Evolutionary conservation across 2,797 vertebrate genomes (phyloP), one percentile per base, ranked within the genome.

Genomic region (Knipowitschia caucasica): DNA sequence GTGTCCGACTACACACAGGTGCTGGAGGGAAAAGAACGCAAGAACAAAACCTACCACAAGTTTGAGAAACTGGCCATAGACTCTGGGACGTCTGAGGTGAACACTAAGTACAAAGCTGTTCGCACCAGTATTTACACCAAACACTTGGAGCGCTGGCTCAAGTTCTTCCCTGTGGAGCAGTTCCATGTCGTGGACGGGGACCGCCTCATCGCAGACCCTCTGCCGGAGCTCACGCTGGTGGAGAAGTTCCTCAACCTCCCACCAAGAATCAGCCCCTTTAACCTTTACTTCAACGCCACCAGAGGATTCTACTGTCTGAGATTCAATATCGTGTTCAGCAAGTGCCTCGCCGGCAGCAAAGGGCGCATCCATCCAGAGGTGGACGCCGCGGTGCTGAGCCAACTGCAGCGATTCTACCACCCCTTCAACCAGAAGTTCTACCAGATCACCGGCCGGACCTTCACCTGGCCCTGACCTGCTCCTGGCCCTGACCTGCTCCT

Each of bases 351-450:
- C 0, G 95, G 95, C 86, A 98, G 95, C 92, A 98, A 98, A 84
- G 95, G 95, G 44, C 93, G 95, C 73, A 94, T 90, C 68, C 95
- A 98, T 80, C 95, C 95, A 0, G 92, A 95, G 64, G 94, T 98
- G 61, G 93, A 95, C 67, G 79, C 89, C 12, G 89, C 92, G 53
- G 94, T 97, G 73, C 81, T 95, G 85, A 92, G 90, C 64, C 96
- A 95, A 90, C 90, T 98, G 77, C 92, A 90, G 79, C 92, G 87
- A 77, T 98, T 98, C 89, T 98, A 97, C 88, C 95, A 95, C 67
- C 95, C 95, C 53, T 98, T 96, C 77, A 98, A 98, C 92, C 95
- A 95, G 85, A 98, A 97, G 81, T 95, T 98, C 86, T 98, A 95
- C 83, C 95, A 97, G 90, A 95, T 98, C 82, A 97, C 91, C n/a